Evolutionary conservation across 2,797 vertebrate species (phyloP).

Genomic region (Takifugu ocellatus): DNA sequence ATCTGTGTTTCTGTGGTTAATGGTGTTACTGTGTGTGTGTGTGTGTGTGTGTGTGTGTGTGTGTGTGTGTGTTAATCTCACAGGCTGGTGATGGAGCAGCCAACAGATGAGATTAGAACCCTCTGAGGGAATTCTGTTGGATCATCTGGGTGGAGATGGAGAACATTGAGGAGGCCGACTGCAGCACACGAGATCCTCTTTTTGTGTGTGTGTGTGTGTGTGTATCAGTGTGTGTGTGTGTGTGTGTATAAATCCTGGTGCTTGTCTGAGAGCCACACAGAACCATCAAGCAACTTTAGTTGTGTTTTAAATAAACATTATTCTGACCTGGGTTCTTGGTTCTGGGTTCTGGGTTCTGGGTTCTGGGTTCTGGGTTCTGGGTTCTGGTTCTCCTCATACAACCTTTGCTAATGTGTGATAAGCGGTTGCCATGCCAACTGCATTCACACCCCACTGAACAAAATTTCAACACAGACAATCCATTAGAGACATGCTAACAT

Average conservation of each 20-base stretch:
- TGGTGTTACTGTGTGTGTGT: not conserved
- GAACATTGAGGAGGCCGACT: not conserved
- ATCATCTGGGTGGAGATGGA: not conserved
- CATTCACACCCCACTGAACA: not conserved
- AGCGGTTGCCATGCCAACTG: not conserved
- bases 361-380: too few species aligned
- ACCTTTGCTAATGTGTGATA: not conserved
- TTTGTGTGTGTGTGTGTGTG: not conserved
- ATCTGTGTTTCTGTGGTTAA: not conserved
- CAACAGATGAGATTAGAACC: not conserved
- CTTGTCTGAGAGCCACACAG: too few species aligned
- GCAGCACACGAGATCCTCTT: not conserved
- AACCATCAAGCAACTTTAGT: not conserved
- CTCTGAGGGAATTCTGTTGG: slow-evolving; percentile 1
- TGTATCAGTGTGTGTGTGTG: not conserved
- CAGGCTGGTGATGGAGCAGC: not conserved
- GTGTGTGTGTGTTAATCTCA: not conserved
- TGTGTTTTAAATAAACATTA: not conserved
- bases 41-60: slow-evolving; percentile 1
- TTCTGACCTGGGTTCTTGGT: too few species aligned
- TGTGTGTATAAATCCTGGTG: not conserved
- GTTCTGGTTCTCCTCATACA: not conserved
- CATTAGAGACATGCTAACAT: slow-evolving; percentile 21
- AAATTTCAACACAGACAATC: not conserved
- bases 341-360: too few species aligned